These are phyloP conservation scores for Drosophila miranda DNA, from an alignment of 1,140 invertebrate genomes.

Conservation along the genomic window DNA sequence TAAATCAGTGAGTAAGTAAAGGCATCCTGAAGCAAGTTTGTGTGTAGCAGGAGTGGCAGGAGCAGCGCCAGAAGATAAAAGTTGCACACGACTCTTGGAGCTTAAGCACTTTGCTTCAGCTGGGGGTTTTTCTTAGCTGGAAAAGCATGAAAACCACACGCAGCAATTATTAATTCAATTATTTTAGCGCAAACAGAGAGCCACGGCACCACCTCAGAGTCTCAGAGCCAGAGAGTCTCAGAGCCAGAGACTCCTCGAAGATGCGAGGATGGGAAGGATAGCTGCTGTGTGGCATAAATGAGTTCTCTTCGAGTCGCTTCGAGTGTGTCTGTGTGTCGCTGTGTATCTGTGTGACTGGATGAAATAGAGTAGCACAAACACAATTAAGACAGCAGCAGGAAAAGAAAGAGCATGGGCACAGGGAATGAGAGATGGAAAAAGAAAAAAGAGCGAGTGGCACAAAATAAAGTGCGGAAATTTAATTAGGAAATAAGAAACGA, in stretches of 20 bases:
- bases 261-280: conserved; percentile 39
- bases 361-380: conserved; percentile 80
- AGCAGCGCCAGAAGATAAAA: conserved; percentile 63
- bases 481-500: conserved; percentile 56
- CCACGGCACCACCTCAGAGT: conserved; percentile 58
- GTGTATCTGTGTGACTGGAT: conserved; percentile 43
- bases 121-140: conserved; percentile 72
- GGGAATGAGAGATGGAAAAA: conserved; percentile 6
- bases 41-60: conserved; percentile 1
- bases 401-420: conserved; percentile 29
- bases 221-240: conserved; percentile 22
- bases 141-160: conserved; percentile 82
- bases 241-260: neutral
- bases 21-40: conserved; percentile 36
- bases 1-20: conserved; percentile 82
- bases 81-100: conserved; percentile 68
- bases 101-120: conserved; percentile 40
- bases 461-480: conserved; percentile 77
- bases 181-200: conserved; percentile 75
- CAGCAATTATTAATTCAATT: conserved; percentile 82
- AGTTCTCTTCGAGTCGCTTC: conserved; percentile 41
- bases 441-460: conserved; percentile 20
- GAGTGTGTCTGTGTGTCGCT: neutral
- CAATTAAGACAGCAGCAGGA: conserved; percentile 60
- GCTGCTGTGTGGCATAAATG: conserved; percentile 66